Evolutionary conservation across 2,113 vertebrate genomes (phyloP).

Genomic region (Lepisosteus osseus): DNA sequence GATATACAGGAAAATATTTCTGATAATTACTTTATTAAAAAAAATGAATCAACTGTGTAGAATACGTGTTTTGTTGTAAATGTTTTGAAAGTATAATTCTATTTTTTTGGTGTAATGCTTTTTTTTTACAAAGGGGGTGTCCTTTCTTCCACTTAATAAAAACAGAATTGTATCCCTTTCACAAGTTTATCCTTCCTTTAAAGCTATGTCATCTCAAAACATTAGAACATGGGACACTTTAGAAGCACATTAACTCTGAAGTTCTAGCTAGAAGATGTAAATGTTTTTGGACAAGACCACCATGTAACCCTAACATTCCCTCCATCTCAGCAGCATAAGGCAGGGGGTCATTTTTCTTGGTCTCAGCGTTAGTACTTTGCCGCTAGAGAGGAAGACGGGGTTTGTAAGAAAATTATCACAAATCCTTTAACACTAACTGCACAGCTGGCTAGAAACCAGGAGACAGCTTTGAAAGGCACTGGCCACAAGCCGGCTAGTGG

Average conservation of each 20-base stretch:
- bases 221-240: too few species aligned
- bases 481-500: constrained; percentile 27
- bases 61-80: too few species aligned
- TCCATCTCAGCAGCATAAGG: constrained; percentile 24
- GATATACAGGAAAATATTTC: background rate
- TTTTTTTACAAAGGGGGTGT: background rate
- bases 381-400: constrained; percentile 30
- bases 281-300: constrained; percentile 36
- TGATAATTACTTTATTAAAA: background rate
- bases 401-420: constrained; percentile 39
- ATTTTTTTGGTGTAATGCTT: constrained; percentile 26
- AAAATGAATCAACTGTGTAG: background rate
- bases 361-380: constrained; percentile 34
- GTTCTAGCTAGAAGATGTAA: constrained; percentile 36
- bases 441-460: constrained; percentile 39
- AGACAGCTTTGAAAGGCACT: constrained; percentile 39
- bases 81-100: background rate
- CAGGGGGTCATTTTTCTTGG: constrained; percentile 34
- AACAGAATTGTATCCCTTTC: too few species aligned
- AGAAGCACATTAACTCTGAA: constrained; percentile 17
- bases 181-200: too few species aligned
- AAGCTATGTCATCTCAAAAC: too few species aligned
- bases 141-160: too few species aligned
- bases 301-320: constrained; percentile 34
- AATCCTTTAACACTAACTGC: constrained; percentile 37